Evolutionary conservation across 2,113 vertebrate species (phyloP), one percentile per base, ranked within the genome.

Genomic region (Syngnathoides biaculeatus): DNA sequence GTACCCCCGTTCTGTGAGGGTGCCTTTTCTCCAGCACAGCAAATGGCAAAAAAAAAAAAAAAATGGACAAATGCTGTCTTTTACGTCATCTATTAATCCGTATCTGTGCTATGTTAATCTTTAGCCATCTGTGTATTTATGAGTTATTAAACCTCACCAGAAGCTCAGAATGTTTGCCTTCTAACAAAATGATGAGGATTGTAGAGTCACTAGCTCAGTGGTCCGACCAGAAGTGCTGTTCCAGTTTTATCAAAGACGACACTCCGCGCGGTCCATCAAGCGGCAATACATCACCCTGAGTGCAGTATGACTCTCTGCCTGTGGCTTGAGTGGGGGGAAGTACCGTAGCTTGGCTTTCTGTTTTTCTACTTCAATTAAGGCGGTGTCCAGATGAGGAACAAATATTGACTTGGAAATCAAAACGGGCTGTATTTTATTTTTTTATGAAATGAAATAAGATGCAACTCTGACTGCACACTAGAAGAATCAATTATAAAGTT

Each of bases 191-290:
- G 22, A 17, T 42, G 20, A 40, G 19, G 38, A 64, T 60, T 63
- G 61, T 74, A 60, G 42, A 61, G 61, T 70, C 64, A 61, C 72
- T 62, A 71, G 62, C 68, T 68, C 60, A 64, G 27, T 47, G 27
- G 39, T 62, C 59, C 13, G 61, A 69, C 72, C 68, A 65, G 50
- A 77, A 74, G 65, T 65, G 76, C 67, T 74, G 73, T 56, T 67
- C 43, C 55, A 15, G 40, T 66, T 43, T 65, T 15, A 65, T 59
- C 67, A 38, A 39, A 71, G 39, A 52, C 59, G 53, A 47, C 27
- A 42, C 69, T 84, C 79, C 72, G 82, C 76, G 76, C 64, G 43
- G 39, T 22, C n/a, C 52, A 66, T 66, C 53, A 79, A 79, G 79
- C 52, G 53, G 43, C n/a, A 56, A 78, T 74, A 52, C 65, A 74